phyloP scores from a whole-genome alignment of 1,140 invertebrate genomes.

The Sitobion miscanthi region DNA sequence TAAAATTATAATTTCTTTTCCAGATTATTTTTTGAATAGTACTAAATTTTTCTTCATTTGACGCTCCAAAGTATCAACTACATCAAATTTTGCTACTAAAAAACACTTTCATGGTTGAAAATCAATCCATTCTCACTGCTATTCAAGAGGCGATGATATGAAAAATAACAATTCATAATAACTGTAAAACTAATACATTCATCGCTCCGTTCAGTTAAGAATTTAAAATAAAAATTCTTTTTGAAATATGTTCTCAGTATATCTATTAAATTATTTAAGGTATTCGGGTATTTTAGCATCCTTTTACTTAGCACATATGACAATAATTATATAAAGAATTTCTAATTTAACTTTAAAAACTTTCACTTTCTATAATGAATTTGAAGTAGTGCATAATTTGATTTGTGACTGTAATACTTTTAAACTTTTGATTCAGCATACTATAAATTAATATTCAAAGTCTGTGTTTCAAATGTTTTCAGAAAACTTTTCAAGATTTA shows the following conservation, averaged over 20 bases:
- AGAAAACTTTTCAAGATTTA: neutral
- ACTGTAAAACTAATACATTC: neutral
- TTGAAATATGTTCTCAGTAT: no score
- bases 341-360: neutral
- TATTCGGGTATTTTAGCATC: neutral
- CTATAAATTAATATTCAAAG: neutral
- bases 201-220: neutral
- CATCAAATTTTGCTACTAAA: neutral
- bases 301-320: neutral
- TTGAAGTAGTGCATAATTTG: conserved; percentile 17
- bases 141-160: neutral
- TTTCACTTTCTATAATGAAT: neutral
- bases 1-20: neutral
- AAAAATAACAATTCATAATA: neutral
- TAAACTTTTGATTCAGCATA: neutral
- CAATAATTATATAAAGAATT: neutral
- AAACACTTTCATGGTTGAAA: neutral
- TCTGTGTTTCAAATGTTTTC: neutral
- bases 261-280: no score
- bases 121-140: neutral
- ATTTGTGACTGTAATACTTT: conserved; percentile 18
- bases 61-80: neutral
- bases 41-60: neutral
- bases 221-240: no score
- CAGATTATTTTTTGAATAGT: neutral